These are phyloP conservation scores for Ophonus ardosiacus DNA, from an alignment of 2,888 invertebrate species.

Conservation along the genomic window DNA sequence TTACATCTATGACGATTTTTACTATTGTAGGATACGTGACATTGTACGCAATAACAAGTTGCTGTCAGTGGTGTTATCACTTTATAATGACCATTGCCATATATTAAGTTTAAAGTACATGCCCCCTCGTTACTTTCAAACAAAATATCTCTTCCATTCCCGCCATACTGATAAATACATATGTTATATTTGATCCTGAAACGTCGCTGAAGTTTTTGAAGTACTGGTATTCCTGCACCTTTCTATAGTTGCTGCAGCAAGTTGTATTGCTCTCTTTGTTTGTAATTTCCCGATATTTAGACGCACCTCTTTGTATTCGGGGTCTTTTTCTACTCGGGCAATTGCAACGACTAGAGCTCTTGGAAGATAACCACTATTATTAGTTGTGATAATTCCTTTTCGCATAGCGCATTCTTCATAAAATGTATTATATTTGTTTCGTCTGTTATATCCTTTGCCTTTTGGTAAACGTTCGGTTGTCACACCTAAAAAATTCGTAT, in stretches of 20 bases:
- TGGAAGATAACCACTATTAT: slow-evolving; percentile 66
- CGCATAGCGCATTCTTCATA: slow-evolving; percentile 61
- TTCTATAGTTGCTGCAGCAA: slow-evolving; percentile 34
- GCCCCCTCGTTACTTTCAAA: too few relatives aligned
- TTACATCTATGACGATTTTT: too few relatives aligned
- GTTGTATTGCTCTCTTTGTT: background rate
- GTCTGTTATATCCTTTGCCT: slow-evolving; percentile 45
- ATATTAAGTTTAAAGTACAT: too few relatives aligned
- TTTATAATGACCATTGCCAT: too few relatives aligned
- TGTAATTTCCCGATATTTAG: slow-evolving; percentile 53
- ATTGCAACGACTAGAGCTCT: slow-evolving; percentile 63
- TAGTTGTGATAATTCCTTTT: slow-evolving; percentile 63
- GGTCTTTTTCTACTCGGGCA: slow-evolving; percentile 58
- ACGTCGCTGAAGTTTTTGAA: background rate
- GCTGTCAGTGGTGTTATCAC: too few relatives aligned
- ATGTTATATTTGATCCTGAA: slow-evolving; percentile 50
- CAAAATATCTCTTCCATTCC: slow-evolving; percentile 49
- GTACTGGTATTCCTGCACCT: slow-evolving; percentile 58
- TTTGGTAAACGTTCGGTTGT: slow-evolving; percentile 58
- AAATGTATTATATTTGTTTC: slow-evolving; percentile 48
- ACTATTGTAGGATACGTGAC: too few relatives aligned
- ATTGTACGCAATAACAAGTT: too few relatives aligned
- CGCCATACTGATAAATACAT: too few relatives aligned
- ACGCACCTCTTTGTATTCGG: slow-evolving; percentile 34
- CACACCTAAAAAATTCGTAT: slow-evolving; percentile 51